A percentile compares a stretch with the other conserved stretches of the same genome.
phyloP scores from a whole-genome alignment of 2,113 vertebrate species.

The Carettochelys insculpta region DNA sequence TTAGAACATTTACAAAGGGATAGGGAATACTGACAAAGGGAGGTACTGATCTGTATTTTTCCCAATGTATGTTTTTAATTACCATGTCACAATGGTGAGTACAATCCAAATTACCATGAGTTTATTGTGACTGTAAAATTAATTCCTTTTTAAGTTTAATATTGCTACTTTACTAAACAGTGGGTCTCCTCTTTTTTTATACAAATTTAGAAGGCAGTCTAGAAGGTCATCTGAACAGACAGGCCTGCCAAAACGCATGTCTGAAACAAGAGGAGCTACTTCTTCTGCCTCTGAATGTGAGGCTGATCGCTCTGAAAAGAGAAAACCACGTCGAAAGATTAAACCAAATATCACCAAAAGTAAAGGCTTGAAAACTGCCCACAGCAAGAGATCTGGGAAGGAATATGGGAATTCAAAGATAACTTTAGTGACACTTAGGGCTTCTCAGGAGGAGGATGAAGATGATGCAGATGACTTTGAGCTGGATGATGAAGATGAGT shows the following conservation, averaged over 20 bases:
- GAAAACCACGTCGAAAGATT: conserved; percentile 56
- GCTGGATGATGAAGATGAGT: conserved; percentile 72
- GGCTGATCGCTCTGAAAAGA: conserved; percentile 43
- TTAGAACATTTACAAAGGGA: not conserved
- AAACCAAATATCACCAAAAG: conserved; percentile 63
- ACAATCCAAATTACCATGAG: not conserved
- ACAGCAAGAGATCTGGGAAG: conserved; percentile 59
- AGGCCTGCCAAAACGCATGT: conserved; percentile 52
- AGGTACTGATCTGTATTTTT: not conserved
- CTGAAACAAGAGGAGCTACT: conserved; percentile 47
- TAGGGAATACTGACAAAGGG: not conserved
- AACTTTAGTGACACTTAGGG: conserved; percentile 85
- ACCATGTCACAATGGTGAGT: not conserved
- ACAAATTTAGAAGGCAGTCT: conserved; percentile 45
- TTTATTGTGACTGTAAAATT: not conserved
- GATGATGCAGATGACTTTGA: conserved; percentile 79
- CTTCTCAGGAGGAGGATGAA: conserved; percentile 79
- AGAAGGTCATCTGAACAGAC: conserved; percentile 47
- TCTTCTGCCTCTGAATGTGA: conserved; percentile 58
- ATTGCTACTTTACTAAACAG: not conserved
- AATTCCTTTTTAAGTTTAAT: not conserved
- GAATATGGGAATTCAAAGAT: conserved; percentile 73
- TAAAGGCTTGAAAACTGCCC: conserved; percentile 62
- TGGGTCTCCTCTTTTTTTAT: conserved; percentile 38
- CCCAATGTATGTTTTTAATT: not conserved